Percentiles rank a stretch among this genome's conserved stretches.
Conservation (phyloP, 1,140 invertebrate genomes). For the Phortica variegata region DNA sequence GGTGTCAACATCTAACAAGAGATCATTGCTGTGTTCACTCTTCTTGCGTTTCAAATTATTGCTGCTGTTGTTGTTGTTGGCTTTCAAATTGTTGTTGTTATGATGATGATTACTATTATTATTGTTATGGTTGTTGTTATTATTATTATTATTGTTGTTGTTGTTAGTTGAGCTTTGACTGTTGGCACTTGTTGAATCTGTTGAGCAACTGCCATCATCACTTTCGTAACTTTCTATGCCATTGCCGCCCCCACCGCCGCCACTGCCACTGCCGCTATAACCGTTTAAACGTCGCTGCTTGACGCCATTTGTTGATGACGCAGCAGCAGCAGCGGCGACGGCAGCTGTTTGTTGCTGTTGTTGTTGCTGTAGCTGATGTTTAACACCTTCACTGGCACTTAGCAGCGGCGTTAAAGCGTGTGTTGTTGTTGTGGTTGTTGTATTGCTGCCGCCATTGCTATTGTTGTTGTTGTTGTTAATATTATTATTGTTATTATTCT, state of each 20-base stretch:
- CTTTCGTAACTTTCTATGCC: conserved; percentile 51
- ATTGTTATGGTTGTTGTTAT: conserved; percentile 11
- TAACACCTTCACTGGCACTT: background rate
- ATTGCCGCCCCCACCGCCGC: conserved; percentile 22
- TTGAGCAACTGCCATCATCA: conserved; percentile 52
- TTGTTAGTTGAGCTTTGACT: conserved; percentile 28
- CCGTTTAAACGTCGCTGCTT: conserved; percentile 15
- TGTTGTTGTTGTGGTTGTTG: conserved; percentile 57
- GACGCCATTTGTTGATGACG: conserved; percentile 9
- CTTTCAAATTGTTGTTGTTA: conserved; percentile 30
- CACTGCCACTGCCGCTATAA: conserved; percentile 19
- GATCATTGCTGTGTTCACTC: conserved; percentile 2
- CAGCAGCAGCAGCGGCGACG: background rate
- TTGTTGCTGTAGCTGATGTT: conserved; percentile 12
- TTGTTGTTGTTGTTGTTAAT: conserved; percentile 14
- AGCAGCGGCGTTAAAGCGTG: conserved; percentile 52
- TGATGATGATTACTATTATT: conserved; percentile 27
- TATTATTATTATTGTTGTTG: conserved; percentile 25
- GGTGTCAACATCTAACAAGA: conserved; percentile 1
- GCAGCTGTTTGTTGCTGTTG: conserved; percentile 16
- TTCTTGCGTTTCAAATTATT: conserved; percentile 33
- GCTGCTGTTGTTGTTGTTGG: conserved; percentile 37
- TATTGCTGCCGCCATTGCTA: conserved; percentile 45
- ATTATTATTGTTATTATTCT: conserved; percentile 1
- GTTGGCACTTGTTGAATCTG: conserved; percentile 43